Conservation (phyloP, 2,797 vertebrate genomes). For the Mus spretus region DNA sequence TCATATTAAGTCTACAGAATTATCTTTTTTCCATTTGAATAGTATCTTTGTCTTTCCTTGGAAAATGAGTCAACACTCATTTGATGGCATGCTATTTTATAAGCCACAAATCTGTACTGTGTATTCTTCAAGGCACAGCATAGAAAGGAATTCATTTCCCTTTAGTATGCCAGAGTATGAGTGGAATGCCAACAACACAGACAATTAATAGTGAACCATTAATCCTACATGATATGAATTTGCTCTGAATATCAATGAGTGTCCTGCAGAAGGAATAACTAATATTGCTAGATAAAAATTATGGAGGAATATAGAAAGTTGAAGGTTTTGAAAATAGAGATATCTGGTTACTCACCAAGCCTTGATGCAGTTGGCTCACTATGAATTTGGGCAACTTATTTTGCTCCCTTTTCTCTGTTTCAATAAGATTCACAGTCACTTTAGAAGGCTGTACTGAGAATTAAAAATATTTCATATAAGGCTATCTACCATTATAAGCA, state of each 20-base stretch:
- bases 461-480: constrained; percentile 8
- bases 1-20: background rate
- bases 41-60: background rate
- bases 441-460: background rate
- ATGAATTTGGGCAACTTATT: background rate
- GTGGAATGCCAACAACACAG: background rate
- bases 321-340: background rate
- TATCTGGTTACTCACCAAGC: background rate
- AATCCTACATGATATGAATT: background rate
- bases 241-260: background rate
- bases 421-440: background rate
- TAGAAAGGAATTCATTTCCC: constrained; percentile 2
- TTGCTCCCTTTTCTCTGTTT: background rate
- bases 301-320: background rate
- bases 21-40: background rate
- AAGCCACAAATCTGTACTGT: background rate
- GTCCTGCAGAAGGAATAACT: background rate
- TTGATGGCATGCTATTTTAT: constrained; percentile 23
- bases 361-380: background rate
- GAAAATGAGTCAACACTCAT: background rate
- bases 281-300: background rate
- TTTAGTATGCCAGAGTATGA: background rate
- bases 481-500: background rate
- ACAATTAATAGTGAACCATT: constrained; percentile 9
- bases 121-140: background rate